phyloP scores from a whole-genome alignment of 2,797 vertebrate genomes.

The Notoglanidium macrostoma region DNA sequence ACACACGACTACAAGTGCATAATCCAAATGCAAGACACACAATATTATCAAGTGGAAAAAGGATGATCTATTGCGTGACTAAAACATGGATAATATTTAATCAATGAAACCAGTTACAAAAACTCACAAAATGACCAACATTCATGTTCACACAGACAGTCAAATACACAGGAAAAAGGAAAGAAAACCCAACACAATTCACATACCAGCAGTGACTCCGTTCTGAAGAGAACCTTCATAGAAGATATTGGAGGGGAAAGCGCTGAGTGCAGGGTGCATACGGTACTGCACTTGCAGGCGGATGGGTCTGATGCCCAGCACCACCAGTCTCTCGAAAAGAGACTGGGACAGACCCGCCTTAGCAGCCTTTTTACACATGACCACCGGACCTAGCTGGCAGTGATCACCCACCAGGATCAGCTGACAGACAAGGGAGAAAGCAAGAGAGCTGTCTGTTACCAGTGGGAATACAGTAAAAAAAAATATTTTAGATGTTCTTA shows the following conservation, averaged over 20 bases:
- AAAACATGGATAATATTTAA: neutral
- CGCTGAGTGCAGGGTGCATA: conserved; percentile 97
- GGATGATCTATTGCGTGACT: neutral
- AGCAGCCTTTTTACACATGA: conserved; percentile 99
- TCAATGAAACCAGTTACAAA: neutral
- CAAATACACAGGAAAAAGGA: neutral
- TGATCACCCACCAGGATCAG: conserved; percentile 97
- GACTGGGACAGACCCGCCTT: conserved; percentile 97
- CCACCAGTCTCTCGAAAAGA: conserved; percentile 94
- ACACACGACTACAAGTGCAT: neutral
- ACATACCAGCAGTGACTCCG: conserved; percentile 90
- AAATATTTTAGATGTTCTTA: neutral
- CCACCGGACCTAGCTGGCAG: conserved; percentile 96
- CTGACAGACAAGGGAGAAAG: conserved; percentile 65
- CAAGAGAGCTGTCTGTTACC: neutral
- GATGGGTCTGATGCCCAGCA: conserved; percentile 95
- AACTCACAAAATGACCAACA: neutral
- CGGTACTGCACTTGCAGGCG: conserved; percentile 98
- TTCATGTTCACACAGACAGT: neutral
- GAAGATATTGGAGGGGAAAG: conserved; percentile 99
- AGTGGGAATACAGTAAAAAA: neutral
- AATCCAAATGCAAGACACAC: neutral
- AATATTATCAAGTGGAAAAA: neutral
- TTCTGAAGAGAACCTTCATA: conserved; percentile 98
- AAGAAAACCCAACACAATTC: neutral